These are phyloP conservation scores for Proteles cristata DNA, from an alignment of 2,113 vertebrate genomes.

Conservation along the genomic window DNA sequence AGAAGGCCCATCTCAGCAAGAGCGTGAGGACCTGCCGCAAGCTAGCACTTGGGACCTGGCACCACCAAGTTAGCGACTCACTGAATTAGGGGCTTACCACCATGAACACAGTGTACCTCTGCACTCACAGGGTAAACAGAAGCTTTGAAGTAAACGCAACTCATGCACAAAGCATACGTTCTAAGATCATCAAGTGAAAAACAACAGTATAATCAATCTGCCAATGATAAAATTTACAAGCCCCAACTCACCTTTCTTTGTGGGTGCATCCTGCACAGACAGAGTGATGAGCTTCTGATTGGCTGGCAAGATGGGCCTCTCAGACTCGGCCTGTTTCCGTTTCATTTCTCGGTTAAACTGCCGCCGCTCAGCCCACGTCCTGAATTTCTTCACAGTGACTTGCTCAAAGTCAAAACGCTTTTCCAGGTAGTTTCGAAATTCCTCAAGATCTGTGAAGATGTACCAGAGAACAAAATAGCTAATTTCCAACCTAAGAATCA, in stretches of 20 bases:
- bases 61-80: background rate
- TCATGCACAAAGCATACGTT: background rate
- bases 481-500: background rate
- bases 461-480: background rate
- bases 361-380: constrained; percentile 97
- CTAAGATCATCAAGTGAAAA: background rate
- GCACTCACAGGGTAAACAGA: background rate
- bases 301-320: constrained; percentile 97
- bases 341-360: constrained; percentile 99
- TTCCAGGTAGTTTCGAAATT: constrained; percentile 94
- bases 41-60: background rate
- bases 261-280: constrained; percentile 97
- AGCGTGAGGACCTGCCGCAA: background rate
- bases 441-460: constrained; percentile 91
- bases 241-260: constrained; percentile 93
- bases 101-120: background rate
- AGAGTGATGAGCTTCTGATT: constrained; percentile 99
- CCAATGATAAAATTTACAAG: background rate
- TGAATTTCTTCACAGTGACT: constrained; percentile 98
- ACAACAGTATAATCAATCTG: background rate
- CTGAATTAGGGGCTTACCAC: background rate
- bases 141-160: background rate
- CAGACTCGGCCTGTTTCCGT: constrained; percentile 96
- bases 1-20: constrained; percentile 45
- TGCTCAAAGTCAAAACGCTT: constrained; percentile 99